phyloP scores from a whole-genome alignment of 2,113 vertebrate genomes.

The Paracanthobrama guichenoti region DNA sequence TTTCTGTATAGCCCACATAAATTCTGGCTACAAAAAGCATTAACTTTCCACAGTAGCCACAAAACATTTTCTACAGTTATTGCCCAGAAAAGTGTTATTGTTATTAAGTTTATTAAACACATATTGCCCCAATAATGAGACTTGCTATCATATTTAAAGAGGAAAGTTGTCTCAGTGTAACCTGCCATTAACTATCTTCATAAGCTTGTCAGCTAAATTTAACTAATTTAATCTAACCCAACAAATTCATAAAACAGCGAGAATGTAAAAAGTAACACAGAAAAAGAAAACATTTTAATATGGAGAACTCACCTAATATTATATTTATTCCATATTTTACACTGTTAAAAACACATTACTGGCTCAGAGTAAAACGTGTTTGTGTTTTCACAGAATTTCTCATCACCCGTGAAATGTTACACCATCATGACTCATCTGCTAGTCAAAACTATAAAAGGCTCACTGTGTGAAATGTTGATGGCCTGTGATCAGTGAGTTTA shows the following conservation, averaged over 20 bases:
- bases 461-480: neutral
- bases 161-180: neutral
- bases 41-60: neutral
- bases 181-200: neutral
- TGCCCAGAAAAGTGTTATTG: neutral
- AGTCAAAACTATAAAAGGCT: neutral
- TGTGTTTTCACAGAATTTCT: neutral
- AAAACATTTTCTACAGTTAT: neutral
- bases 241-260: neutral
- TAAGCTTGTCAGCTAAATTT: neutral
- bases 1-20: too few relatives aligned
- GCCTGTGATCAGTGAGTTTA: neutral
- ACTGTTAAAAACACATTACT: neutral
- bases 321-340: neutral
- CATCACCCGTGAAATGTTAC: neutral
- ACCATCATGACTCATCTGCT: slow-evolving; percentile 10
- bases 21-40: too few relatives aligned
- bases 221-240: neutral
- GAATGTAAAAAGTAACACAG: neutral
- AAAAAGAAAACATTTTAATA: neutral
- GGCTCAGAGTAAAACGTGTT: neutral
- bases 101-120: neutral
- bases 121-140: neutral
- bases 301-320: neutral
- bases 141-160: neutral